These are phyloP conservation scores for Plemyria rubiginata DNA, from an alignment of 2,888 invertebrate genomes.

Conservation along the genomic window DNA sequence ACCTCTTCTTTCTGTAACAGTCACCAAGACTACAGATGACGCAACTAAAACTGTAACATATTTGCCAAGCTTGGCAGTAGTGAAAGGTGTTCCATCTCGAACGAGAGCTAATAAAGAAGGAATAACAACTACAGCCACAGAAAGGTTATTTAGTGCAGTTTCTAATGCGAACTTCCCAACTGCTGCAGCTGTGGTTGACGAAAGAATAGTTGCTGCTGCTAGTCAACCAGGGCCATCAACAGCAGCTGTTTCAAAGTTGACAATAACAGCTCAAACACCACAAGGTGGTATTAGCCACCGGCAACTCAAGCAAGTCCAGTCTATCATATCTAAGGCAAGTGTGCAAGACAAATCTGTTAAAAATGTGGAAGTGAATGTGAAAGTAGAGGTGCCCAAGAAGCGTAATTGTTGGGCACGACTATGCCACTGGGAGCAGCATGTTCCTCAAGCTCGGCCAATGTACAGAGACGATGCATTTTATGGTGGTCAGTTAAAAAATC, in stretches of 20 bases:
- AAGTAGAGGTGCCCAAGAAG: slow-evolving; percentile 45
- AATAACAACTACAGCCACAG: slow-evolving; percentile 51
- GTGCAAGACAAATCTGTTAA: slow-evolving; percentile 51
- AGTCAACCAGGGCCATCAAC: slow-evolving; percentile 63
- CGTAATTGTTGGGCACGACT: slow-evolving; percentile 61
- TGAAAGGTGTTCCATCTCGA: slow-evolving; percentile 49
- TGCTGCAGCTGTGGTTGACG: slow-evolving; percentile 67
- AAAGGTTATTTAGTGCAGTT: slow-evolving; percentile 53
- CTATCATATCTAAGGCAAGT: slow-evolving; percentile 64
- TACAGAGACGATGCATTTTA: slow-evolving; percentile 79
- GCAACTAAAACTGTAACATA: slow-evolving; percentile 71
- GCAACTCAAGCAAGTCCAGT: slow-evolving; percentile 70
- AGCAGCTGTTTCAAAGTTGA: slow-evolving; percentile 59
- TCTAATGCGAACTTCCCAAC: slow-evolving; percentile 70
- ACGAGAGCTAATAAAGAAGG: slow-evolving; percentile 41
- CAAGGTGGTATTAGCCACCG: slow-evolving; percentile 62
- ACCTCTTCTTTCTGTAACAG: slow-evolving; percentile 68
- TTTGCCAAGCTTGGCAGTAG: slow-evolving; percentile 65
- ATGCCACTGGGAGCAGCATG: slow-evolving; percentile 70
- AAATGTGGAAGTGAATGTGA: slow-evolving; percentile 52
- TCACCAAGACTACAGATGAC: slow-evolving; percentile 62
- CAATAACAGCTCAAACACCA: slow-evolving; percentile 61
- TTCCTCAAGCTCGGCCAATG: slow-evolving; percentile 69
- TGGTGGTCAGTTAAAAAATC: slow-evolving; percentile 63
- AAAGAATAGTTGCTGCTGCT: slow-evolving; percentile 41